Percentiles rank a stretch among this genome's conserved stretches.
Conservation (phyloP, 1,140 invertebrate genomes). For the Metopolophium dirhodum region DNA sequence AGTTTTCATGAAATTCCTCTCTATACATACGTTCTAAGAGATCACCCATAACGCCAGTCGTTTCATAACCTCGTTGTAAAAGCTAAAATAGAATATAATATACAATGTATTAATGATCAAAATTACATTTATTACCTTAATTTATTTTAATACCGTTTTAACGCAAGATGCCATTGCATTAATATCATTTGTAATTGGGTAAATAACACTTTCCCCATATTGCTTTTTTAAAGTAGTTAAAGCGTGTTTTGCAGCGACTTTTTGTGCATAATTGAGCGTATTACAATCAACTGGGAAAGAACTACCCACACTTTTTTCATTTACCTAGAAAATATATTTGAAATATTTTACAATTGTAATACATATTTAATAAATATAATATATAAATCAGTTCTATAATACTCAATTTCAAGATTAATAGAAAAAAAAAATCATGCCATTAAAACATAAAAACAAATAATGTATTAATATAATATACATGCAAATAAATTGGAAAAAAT, state of each 20-base stretch:
- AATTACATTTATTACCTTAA: not conserved
- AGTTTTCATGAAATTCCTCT: conserved; percentile 35
- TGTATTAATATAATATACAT: no score
- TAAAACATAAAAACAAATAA: not conserved
- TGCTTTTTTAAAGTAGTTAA: conserved; percentile 10
- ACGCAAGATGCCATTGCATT: conserved; percentile 42
- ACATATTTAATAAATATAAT: not conserved
- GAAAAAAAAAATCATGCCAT: not conserved
- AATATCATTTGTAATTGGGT: conserved; percentile 46
- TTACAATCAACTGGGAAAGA: conserved; percentile 40
- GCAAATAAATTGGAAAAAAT: no score
- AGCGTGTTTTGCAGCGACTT: conserved; percentile 40
- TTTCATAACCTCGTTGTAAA: not conserved
- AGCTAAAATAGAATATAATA: conserved; percentile 33
- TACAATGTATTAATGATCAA: not conserved
- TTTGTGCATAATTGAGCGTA: not conserved
- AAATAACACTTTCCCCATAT: conserved; percentile 35
- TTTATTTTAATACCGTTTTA: conserved; percentile 9
- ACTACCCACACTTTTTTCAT: conserved; percentile 27
- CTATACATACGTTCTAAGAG: conserved; percentile 39
- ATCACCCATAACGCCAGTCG: conserved; percentile 31
- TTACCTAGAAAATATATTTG: conserved; percentile 7
- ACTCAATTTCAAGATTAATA: not conserved
- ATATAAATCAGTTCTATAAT: not conserved
- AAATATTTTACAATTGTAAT: not conserved